Percentiles rank a stretch among this genome's conserved stretches.
Conservation (phyloP, 2,113 vertebrate species). For the Corydoras sp. region DNA sequence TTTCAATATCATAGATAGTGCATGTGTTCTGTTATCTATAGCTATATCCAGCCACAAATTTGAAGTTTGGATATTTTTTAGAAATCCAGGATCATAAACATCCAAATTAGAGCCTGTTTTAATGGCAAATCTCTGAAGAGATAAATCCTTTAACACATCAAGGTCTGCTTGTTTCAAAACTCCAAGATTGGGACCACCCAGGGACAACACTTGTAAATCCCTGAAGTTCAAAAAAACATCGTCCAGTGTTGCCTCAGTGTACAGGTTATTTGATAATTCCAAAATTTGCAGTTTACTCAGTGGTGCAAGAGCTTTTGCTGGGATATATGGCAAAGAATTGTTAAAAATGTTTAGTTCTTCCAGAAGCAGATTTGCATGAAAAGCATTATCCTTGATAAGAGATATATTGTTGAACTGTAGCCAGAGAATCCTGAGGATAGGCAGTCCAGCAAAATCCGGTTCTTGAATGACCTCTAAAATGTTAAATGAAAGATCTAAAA, state of each 20-base stretch:
- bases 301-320: constrained; percentile 54
- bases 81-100: constrained; percentile 68
- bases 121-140: constrained; percentile 64
- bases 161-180: constrained; percentile 62
- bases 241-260: constrained; percentile 50
- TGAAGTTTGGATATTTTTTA: constrained; percentile 59
- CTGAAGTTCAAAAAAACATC: constrained; percentile 55
- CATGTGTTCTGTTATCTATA: constrained; percentile 56
- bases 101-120: constrained; percentile 66
- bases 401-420: constrained; percentile 73
- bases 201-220: constrained; percentile 58
- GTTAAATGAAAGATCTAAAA: constrained; percentile 75
- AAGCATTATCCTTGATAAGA: constrained; percentile 57
- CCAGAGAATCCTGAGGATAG: constrained; percentile 52
- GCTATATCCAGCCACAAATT: constrained; percentile 70
- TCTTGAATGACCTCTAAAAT: constrained; percentile 51
- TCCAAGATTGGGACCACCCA: constrained; percentile 67
- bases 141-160: constrained; percentile 51
- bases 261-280: constrained; percentile 76
- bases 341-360: constrained; percentile 73
- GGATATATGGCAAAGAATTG: constrained; percentile 69
- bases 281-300: constrained; percentile 57
- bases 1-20: constrained; percentile 58
- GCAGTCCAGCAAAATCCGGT: constrained; percentile 52
- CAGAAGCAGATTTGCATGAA: constrained; percentile 58